These are phyloP conservation scores for Lophius americanus DNA, from an alignment of 2,797 vertebrate genomes.

Conservation along the genomic window DNA sequence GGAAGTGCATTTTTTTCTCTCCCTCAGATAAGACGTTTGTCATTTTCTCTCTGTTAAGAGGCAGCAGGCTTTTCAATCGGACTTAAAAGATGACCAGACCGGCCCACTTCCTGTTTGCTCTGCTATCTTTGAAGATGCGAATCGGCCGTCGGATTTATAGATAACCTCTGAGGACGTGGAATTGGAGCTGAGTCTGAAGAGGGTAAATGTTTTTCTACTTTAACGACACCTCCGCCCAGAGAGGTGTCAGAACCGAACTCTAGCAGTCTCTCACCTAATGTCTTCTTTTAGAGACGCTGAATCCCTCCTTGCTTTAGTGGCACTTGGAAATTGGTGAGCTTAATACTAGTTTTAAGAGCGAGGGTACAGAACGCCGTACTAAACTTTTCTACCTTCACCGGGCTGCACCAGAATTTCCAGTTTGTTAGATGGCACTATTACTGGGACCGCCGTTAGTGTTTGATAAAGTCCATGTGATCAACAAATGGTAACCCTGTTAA, in stretches of 20 bases:
- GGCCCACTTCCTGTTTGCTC: slow-evolving; percentile 39
- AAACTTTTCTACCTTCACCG: no score
- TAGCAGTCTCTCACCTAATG: slow-evolving; percentile 56
- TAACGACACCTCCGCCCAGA: slow-evolving; percentile 30
- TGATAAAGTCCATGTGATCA: no score
- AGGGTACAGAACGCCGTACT: no score
- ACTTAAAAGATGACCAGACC: slow-evolving; percentile 41
- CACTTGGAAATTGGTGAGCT: slow-evolving; percentile 1
- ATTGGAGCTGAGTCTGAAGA: slow-evolving; percentile 55
- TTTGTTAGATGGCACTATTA: no score
- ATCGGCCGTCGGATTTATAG: slow-evolving; percentile 58
- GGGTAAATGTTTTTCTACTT: slow-evolving; percentile 34
- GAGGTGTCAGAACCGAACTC: slow-evolving; percentile 47
- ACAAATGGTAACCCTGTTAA: no score
- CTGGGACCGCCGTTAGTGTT: no score
- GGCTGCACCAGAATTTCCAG: no score
- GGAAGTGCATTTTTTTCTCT: slow-evolving; percentile 4
- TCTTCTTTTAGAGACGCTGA: slow-evolving; percentile 15
- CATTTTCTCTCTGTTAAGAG: slow-evolving; percentile 34
- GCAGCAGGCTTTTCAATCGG: slow-evolving; percentile 28
- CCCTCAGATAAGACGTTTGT: slow-evolving; percentile 25
- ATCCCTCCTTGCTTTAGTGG: slow-evolving; percentile 7
- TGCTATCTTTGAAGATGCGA: slow-evolving; percentile 51
- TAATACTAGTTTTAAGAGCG: not conserved
- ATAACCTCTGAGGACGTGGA: slow-evolving; percentile 56